phyloP scores from a whole-genome alignment of 2,888 invertebrate species.

The Tetheella fluctuosa region DNA sequence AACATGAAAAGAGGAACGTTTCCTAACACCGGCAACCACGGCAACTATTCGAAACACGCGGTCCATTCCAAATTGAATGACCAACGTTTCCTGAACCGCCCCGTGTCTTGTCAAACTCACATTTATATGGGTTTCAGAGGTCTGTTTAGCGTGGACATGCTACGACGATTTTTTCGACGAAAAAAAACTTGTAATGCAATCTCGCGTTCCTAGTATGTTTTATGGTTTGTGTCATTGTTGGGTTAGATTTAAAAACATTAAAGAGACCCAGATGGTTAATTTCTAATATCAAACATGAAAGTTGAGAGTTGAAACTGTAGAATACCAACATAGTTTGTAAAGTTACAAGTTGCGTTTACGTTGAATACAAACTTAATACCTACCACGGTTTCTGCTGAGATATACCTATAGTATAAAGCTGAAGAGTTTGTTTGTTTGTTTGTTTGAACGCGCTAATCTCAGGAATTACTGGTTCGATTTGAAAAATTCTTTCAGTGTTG shows the following conservation, averaged over 20 bases:
- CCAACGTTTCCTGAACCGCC: slow-evolving; percentile 34
- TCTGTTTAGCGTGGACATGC: slow-evolving; percentile 23
- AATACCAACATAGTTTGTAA: too few species aligned
- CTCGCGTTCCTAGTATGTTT: slow-evolving; percentile 39
- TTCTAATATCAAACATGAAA: too few species aligned
- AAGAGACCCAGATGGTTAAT: too few species aligned
- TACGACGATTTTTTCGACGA: slow-evolving; percentile 38
- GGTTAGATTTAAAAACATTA: neutral
- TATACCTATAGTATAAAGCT: too few species aligned
- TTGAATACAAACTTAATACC: too few species aligned
- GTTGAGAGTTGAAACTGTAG: too few species aligned
- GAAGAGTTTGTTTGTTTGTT: too few species aligned
- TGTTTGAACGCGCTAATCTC: too few species aligned
- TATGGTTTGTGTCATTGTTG: slow-evolving; percentile 33
- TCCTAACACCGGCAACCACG: slow-evolving; percentile 52
- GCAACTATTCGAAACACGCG: slow-evolving; percentile 45
- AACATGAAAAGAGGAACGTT: slow-evolving; percentile 51
- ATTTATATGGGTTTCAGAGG: neutral
- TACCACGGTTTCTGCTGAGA: too few species aligned
- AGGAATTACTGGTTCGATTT: too few species aligned
- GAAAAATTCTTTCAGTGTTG: too few species aligned
- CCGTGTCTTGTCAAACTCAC: slow-evolving; percentile 13
- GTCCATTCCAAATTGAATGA: slow-evolving; percentile 42
- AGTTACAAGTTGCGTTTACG: too few species aligned
- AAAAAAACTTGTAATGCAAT: slow-evolving; percentile 44